These are phyloP conservation scores for Chrysemys picta DNA, from an alignment of 2,113 vertebrate genomes.

Conservation along the genomic window DNA sequence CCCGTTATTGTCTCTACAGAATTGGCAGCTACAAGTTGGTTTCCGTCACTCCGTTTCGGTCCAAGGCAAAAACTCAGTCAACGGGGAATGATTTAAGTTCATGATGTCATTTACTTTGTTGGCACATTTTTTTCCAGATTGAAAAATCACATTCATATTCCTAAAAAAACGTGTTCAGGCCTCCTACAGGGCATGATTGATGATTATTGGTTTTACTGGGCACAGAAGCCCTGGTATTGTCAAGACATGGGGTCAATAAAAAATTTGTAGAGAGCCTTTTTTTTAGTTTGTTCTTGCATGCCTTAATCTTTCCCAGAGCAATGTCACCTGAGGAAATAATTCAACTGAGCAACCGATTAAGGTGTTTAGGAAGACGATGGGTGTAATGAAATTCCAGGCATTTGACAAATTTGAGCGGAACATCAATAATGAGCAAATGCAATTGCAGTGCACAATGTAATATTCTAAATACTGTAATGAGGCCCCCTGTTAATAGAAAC, in stretches of 20 bases:
- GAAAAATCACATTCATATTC: not conserved
- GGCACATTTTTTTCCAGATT: not conserved
- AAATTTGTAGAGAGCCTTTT: not conserved
- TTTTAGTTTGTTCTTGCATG: conserved; percentile 19
- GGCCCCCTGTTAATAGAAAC: conserved; percentile 31
- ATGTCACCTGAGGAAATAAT: conserved; percentile 34
- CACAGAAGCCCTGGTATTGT: not conserved
- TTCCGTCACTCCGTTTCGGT: not conserved
- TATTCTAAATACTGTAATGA: conserved; percentile 54
- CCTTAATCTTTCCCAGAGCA: not conserved
- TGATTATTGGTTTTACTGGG: not conserved
- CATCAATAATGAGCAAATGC: conserved; percentile 53
- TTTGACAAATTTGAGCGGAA: conserved; percentile 48
- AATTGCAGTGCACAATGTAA: conserved; percentile 20
- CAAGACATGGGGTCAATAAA: conserved; percentile 5
- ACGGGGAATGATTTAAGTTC: not conserved
- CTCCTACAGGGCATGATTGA: not conserved
- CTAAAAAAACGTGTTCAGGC: not conserved
- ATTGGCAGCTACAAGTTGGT: not conserved
- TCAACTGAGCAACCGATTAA: conserved; percentile 48
- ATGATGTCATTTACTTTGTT: conserved; percentile 13
- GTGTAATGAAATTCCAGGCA: conserved; percentile 50
- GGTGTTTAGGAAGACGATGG: conserved; percentile 40
- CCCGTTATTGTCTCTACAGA: not conserved
- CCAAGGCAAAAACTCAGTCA: not conserved